A percentile compares a stretch with the other conserved stretches of the same genome.
phyloP scores from a whole-genome alignment of 2,113 vertebrate species.

The Phylloscopus trochiloides region DNA sequence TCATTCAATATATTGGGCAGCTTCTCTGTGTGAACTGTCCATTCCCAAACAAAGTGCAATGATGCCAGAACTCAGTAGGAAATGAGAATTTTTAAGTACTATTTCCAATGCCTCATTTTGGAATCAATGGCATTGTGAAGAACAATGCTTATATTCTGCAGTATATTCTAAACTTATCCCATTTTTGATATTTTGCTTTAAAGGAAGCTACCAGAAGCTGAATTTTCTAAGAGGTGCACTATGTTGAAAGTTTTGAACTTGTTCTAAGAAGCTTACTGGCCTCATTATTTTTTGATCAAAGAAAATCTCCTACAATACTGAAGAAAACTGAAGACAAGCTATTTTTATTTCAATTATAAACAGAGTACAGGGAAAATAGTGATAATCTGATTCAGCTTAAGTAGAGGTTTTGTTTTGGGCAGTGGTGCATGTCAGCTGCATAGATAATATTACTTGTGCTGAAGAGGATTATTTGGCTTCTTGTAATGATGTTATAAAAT shows the following conservation, averaged over 20 bases:
- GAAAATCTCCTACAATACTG: background rate
- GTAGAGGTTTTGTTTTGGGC: background rate
- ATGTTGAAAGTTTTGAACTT: background rate
- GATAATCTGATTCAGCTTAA: background rate
- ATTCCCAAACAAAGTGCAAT: background rate
- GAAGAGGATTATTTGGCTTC: background rate
- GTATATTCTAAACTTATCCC: background rate
- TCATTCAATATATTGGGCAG: background rate
- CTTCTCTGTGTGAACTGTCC: background rate
- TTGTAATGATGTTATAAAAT: background rate
- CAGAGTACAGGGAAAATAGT: background rate
- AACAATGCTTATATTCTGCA: background rate
- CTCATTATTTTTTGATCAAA: background rate
- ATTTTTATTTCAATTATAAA: background rate
- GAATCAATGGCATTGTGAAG: background rate
- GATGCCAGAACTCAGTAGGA: background rate
- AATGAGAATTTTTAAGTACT: background rate
- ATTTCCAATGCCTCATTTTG: background rate
- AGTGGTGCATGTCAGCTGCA: background rate
- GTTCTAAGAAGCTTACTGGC: background rate
- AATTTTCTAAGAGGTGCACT: background rate
- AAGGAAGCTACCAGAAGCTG: background rate
- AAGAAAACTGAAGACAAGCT: background rate
- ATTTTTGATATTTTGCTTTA: background rate
- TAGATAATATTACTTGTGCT: background rate